phyloP scores from a whole-genome alignment of 2,888 invertebrate genomes.

The Timema podura region DNA sequence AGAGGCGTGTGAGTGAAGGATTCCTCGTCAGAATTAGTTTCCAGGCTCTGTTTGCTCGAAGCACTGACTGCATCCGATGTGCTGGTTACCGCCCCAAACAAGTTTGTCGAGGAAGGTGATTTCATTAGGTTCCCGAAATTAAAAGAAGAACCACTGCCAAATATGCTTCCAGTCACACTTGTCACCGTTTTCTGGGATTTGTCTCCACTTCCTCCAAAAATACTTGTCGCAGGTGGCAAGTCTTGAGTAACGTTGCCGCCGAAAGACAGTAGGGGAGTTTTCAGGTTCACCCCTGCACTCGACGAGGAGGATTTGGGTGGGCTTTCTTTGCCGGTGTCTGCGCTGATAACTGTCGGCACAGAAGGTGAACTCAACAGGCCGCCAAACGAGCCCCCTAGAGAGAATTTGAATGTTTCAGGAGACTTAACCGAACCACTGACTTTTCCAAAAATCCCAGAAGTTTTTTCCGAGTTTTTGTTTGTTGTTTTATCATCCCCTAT shows the following conservation, averaged over 20 bases:
- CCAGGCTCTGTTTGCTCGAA: no score
- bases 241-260: background rate
- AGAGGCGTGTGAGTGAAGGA: no score
- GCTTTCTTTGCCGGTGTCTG: no score
- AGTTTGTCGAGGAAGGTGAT: no score
- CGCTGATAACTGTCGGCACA: no score
- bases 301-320: no score
- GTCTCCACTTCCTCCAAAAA: background rate
- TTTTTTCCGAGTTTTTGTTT: background rate
- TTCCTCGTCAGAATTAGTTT: no score
- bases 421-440: background rate
- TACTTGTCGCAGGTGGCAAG: background rate
- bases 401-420: slow-evolving; percentile 11
- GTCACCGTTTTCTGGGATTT: background rate
- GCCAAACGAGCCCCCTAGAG: background rate
- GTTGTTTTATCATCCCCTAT: slow-evolving; percentile 30
- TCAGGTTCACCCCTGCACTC: background rate
- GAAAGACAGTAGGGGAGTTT: background rate
- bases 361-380: no score
- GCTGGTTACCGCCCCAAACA: no score
- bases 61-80: no score
- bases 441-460: background rate
- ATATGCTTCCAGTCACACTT: slow-evolving; percentile 7
- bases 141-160: background rate
- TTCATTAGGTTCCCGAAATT: no score